Evolutionary conservation across 2,797 vertebrate species (phyloP).

Genomic region (Falco peregrinus): DNA sequence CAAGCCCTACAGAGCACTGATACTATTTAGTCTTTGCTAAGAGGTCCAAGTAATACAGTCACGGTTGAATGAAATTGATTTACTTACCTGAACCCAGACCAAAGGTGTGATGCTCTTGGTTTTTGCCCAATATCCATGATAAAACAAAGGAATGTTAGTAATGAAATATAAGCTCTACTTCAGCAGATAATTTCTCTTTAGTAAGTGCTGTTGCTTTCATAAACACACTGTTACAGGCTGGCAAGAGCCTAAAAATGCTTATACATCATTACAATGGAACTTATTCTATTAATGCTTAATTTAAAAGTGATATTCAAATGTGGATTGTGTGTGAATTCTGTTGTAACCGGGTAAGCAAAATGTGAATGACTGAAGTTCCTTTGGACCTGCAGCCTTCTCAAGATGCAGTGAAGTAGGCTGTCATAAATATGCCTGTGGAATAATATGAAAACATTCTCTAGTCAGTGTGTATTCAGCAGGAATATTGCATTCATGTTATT

Average conservation of each 20-base stretch:
- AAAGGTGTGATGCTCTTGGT: neutral
- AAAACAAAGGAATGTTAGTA: neutral
- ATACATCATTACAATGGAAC: neutral
- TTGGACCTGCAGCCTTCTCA: neutral
- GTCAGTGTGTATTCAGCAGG: slow-evolving; percentile 34
- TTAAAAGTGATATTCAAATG: neutral
- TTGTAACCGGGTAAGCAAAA: neutral
- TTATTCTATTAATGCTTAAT: neutral
- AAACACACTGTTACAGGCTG: neutral
- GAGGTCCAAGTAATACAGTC: neutral
- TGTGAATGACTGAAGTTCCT: neutral
- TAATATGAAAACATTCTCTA: slow-evolving; percentile 12
- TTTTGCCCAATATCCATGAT: neutral
- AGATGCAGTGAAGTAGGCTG: neutral
- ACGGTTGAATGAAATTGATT: neutral
- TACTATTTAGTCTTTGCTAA: neutral
- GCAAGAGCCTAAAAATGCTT: neutral
- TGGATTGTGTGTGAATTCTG: neutral
- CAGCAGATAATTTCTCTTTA: neutral
- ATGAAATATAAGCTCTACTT: neutral
- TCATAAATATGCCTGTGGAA: slow-evolving; percentile 11
- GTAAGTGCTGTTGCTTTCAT: neutral
- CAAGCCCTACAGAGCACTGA: neutral
- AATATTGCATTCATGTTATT: slow-evolving; percentile 34
- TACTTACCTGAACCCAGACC: neutral